A percentile compares a stretch with the other conserved stretches of the same genome.
phyloP scores from a whole-genome alignment of 2,888 invertebrate genomes.

The Morpho achilles region DNA sequence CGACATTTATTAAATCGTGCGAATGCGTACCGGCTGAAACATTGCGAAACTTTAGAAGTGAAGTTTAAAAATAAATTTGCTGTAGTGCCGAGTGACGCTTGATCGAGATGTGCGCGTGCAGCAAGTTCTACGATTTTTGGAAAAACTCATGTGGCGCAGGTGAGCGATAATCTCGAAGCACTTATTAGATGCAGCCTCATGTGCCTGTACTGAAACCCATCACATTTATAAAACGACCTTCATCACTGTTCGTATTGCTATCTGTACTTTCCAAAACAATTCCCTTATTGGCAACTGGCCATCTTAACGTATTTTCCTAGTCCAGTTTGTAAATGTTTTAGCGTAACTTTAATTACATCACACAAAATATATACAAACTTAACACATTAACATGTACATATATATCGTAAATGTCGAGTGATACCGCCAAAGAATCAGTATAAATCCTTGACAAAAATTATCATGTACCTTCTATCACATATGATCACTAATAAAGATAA shows the following conservation, averaged over 20 bases:
- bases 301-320: too few species aligned
- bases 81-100: constrained; percentile 64
- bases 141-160: constrained; percentile 74
- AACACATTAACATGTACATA: not conserved
- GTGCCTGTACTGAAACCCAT: not conserved
- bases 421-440: too few species aligned
- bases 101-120: constrained; percentile 71
- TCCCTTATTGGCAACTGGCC: too few species aligned
- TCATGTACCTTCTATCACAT: not conserved
- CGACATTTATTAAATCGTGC: constrained; percentile 52
- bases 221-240: not conserved
- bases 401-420: too few species aligned
- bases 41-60: constrained; percentile 76
- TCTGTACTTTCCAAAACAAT: too few species aligned
- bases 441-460: not conserved
- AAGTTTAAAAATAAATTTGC: constrained; percentile 78
- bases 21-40: constrained; percentile 60
- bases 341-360: too few species aligned
- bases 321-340: too few species aligned
- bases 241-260: too few species aligned
- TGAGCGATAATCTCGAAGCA: constrained; percentile 37
- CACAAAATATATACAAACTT: not conserved
- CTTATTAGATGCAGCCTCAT: constrained; percentile 19
- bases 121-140: constrained; percentile 75
- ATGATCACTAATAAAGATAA: too few species aligned